Evolutionary conservation across 2,888 invertebrate species (phyloP), one percentile per base, ranked within the genome.

Genomic region (Heliconius aoede): DNA sequence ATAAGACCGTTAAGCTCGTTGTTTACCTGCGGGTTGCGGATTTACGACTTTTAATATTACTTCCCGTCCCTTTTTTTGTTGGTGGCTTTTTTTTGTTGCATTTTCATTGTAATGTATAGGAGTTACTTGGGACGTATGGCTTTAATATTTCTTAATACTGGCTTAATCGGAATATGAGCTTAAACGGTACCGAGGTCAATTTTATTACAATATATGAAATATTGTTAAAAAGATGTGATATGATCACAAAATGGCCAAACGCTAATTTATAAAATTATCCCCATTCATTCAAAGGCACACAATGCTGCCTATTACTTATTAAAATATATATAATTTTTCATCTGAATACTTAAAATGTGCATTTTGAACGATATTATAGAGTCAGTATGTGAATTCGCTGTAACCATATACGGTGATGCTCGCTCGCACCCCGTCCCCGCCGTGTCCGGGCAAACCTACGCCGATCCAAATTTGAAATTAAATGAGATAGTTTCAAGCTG

Each of bases 361-460:
- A 30, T 62, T 67, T 24, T n/a, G 2, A 55, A 30, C 24, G 7
- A 69, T 69, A 13, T 15, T n/a, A 55, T n/a, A n/a, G 21, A 51
- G 40, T 3, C 74, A 61, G 24, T 61, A 60, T 61, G 51, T 28
- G 36, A 69, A 73, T 73, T 73, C 58, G 65, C 62, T 67, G 1
- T 68, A 71, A 69, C 75, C 77, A 74, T 80, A 76, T 78, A 78
- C 74, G 73, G 74, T 72, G 55, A 72, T 73, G 79, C 76, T 80
- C 83, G 80, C 80, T 73, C 73, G 51, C 69, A 77, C 76, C 79
- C 61, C 71, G 72, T 74, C 80, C 77, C 72, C 74, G 64, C 80
- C 76, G 78, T 46, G 79, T 78, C 81, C 82, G 80, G 77, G 74
- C 78, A 78, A 82, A 78, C 78, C 76, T 76, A 78, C 77, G 71